Evolutionary conservation across 64 coral and sea anemone genomes (phyloP).

Genomic region (Orbicella faveolata): DNA sequence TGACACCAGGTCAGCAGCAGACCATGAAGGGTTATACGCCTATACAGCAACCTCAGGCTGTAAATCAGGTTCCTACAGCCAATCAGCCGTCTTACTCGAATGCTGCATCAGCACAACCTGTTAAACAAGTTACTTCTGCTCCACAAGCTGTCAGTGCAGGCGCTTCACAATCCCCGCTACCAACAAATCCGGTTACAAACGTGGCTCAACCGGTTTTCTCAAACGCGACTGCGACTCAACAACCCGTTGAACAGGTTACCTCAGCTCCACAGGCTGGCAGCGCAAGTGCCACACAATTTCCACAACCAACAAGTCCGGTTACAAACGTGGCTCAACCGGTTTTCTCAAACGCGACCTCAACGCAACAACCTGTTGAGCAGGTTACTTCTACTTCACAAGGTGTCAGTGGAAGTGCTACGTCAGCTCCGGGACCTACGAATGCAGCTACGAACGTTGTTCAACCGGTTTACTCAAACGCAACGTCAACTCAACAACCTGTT

Average conservation of each 20-base stretch:
- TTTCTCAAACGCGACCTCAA: not conserved
- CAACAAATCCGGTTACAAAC: not conserved
- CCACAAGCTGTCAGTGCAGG: not conserved
- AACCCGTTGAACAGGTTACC: slow-evolving; percentile 16
- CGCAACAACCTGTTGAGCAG: not conserved
- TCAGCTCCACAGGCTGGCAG: not conserved
- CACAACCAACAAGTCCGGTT: not conserved
- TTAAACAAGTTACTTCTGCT: not conserved
- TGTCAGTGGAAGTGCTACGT: not conserved
- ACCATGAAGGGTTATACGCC: not conserved
- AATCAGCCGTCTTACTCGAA: not conserved
- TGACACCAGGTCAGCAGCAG: slow-evolving; percentile 21
- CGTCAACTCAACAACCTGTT: not conserved
- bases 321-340: slow-evolving; percentile 8
- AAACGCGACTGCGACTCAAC: not conserved
- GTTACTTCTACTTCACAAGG: not conserved
- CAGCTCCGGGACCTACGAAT: not conserved
- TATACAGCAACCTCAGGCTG: not conserved
- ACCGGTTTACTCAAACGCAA: not conserved
- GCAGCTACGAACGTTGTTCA: not conserved
- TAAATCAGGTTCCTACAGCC: not conserved
- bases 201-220: not conserved
- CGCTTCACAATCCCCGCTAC: not conserved
- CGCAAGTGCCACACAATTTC: not conserved
- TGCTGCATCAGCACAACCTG: not conserved